Base-by-base conservation (phyloP, 2,888 invertebrate species). In the Aphidius colemani region DNA sequence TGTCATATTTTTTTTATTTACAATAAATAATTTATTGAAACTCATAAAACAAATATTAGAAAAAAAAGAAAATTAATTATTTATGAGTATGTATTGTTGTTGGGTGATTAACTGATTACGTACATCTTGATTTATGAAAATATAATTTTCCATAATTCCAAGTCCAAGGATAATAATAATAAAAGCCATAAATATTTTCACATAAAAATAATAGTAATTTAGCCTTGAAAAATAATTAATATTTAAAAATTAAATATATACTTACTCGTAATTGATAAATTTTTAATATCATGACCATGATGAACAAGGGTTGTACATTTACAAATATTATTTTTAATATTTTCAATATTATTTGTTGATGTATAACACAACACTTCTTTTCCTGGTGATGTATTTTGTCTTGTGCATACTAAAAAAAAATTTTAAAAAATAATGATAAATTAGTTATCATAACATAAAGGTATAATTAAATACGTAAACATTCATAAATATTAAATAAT, bases 301-400 rank as follows among this genome's bases (percentile, higher is more conserved):
- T 81, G 80, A 43, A 82, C 75, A 63, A 82, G 69, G 50, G 78
- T 78, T 59, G 81, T 82, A 67, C 82, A 82, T 59, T 73, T 74
- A 74, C 81, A 81, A 51, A 81, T 70, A 41, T 76, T 69, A 49
- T 77, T 74, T 41, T 74, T 71, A 43, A 81, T 65, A 30, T 63
- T 59, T n/a, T 71, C 67, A 13, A 71, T 64, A 53, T 79, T 73
- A 53, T 59, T 69, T 41, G 69, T 71, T 64, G 73, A 71, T 59
- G 81, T 81, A 71, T 82, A 82, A 66, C 82, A 82, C 45, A 80
- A 68, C 50, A 82, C 74, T 67, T 81, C 80, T 62, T 78, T 74
- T 41, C 80, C 76, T 4, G 79, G 80, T 6, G 78, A 75, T 63
- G 66, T 72, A 65, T 67, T 76, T 53, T 75, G 75, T 61, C 70